A percentile compares a stretch with the other conserved stretches of the same genome.
Conservation (phyloP, 2,797 vertebrate species). For the Geotrypetes seraphini region DNA sequence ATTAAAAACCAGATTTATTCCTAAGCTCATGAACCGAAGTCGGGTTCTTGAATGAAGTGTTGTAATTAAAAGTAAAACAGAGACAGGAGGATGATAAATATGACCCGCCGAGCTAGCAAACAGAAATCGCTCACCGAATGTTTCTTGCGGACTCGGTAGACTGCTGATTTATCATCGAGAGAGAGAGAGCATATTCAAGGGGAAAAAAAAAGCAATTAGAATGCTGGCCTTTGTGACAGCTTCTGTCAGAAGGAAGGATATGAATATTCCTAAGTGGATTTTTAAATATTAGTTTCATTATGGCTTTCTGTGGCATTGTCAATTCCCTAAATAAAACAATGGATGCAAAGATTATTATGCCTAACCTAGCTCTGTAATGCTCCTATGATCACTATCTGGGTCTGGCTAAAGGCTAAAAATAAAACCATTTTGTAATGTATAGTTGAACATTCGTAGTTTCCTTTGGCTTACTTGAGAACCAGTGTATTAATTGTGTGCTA, state of each 20-base stretch:
- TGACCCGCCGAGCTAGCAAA: constrained; percentile 6
- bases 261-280: constrained; percentile 29
- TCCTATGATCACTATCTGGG: too few species aligned
- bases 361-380: too few species aligned
- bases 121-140: constrained; percentile 22
- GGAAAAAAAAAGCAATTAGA: constrained; percentile 32
- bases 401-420: too few species aligned
- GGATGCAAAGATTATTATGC: constrained; percentile 17
- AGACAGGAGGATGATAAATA: constrained; percentile 34
- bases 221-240: constrained; percentile 22
- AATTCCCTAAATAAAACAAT: constrained; percentile 8
- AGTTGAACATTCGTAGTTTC: too few species aligned
- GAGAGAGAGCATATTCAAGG: constrained; percentile 27
- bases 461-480: too few species aligned
- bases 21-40: constrained; percentile 36
- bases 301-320: constrained; percentile 12
- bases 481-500: too few species aligned
- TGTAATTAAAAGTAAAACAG: constrained; percentile 46
- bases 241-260: constrained; percentile 33
- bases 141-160: constrained; percentile 20
- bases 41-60: constrained; percentile 30
- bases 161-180: constrained; percentile 39
- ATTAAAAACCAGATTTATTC: constrained; percentile 44
- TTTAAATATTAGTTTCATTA: constrained; percentile 26
- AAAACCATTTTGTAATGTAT: too few species aligned